phyloP scores from a whole-genome alignment of 1,140 invertebrate genomes.

The Papilio helenus region DNA sequence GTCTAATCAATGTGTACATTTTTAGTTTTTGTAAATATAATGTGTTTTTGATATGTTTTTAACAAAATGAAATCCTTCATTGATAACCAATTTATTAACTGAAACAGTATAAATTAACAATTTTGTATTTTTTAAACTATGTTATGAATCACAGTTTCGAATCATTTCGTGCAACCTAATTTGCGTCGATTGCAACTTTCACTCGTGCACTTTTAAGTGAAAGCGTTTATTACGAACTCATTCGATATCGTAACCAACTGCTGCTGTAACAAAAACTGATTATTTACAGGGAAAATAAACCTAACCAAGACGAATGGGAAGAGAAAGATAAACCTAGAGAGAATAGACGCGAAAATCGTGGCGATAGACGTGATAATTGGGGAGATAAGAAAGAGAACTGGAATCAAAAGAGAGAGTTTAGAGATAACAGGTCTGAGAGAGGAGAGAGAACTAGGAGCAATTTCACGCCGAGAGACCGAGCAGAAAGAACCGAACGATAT shows the following conservation, averaged over 20 bases:
- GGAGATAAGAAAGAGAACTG: constrained; percentile 68
- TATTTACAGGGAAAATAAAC: constrained; percentile 65
- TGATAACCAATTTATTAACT: background rate
- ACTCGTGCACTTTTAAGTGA: constrained; percentile 36
- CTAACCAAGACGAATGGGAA: constrained; percentile 57
- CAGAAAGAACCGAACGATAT: constrained; percentile 55
- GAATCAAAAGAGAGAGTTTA: constrained; percentile 61
- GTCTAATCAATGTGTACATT: background rate
- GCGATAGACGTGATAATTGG: constrained; percentile 56
- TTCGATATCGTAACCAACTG: constrained; percentile 28
- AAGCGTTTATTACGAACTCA: constrained; percentile 18
- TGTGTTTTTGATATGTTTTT: background rate
- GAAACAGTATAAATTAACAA: background rate
- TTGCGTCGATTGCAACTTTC: constrained; percentile 29
- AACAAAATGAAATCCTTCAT: background rate
- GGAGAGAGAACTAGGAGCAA: constrained; percentile 59
- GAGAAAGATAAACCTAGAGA: constrained; percentile 43
- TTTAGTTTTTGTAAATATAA: background rate
- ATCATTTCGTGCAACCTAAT: constrained; percentile 4
- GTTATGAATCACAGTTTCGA: background rate
- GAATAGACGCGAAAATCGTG: constrained; percentile 38
- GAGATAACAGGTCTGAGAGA: constrained; percentile 46
- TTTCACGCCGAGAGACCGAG: constrained; percentile 67
- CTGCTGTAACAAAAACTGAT: constrained; percentile 22
- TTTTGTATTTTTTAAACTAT: background rate